Conservation (phyloP, 1,140 invertebrate species). For the Diabrotica virgifera region DNA sequence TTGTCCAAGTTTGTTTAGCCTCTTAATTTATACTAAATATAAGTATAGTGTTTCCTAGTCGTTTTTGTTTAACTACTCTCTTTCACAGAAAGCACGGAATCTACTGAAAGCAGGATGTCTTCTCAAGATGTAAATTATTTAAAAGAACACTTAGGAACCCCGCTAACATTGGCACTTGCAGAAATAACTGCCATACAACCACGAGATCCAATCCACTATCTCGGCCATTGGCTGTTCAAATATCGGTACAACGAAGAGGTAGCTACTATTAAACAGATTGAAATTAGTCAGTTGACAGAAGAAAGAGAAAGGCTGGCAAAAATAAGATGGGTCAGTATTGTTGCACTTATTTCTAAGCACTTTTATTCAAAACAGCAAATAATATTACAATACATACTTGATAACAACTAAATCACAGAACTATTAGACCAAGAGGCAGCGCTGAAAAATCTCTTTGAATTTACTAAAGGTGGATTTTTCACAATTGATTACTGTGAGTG, state of each 20-base stretch:
- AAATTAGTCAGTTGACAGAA: slow-evolving; percentile 37
- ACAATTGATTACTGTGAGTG: no score
- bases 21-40: no score
- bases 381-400: no score
- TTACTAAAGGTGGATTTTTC: no score
- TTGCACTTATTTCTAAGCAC: no score
- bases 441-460: no score
- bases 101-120: slow-evolving; percentile 32
- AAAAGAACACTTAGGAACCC: slow-evolving; percentile 42
- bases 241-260: slow-evolving; percentile 47
- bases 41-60: no score
- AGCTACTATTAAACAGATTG: slow-evolving; percentile 34
- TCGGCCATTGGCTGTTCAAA: slow-evolving; percentile 48
- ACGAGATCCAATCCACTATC: slow-evolving; percentile 47
- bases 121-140: slow-evolving; percentile 45
- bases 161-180: slow-evolving; percentile 45
- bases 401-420: no score
- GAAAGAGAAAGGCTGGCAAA: slow-evolving; percentile 37
- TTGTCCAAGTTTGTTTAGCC: no score
- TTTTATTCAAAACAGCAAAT: no score
- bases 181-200: slow-evolving; percentile 46
- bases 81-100: not conserved
- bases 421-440: no score
- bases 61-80: no score
- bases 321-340: slow-evolving; percentile 38